phyloP scores from a whole-genome alignment of 2,888 invertebrate genomes.

The Lucinisca nassula region DNA sequence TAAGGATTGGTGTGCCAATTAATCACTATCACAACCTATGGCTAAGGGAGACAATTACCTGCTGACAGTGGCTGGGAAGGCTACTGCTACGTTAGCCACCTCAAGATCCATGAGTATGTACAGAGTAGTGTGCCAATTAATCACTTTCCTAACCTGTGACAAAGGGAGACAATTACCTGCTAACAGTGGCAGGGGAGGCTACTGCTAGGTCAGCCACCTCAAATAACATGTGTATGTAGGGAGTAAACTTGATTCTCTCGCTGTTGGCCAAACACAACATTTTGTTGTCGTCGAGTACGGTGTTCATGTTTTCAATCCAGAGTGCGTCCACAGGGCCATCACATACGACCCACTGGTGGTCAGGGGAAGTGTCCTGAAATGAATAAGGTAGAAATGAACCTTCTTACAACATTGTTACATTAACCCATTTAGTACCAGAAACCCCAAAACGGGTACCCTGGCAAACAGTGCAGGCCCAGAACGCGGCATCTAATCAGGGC shows the following conservation, averaged over 20 bases:
- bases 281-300: slow-evolving; percentile 97
- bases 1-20: too few species aligned
- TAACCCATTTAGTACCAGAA: too few species aligned
- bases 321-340: slow-evolving; percentile 97
- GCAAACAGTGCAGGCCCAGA: too few species aligned
- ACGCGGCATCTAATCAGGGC: too few species aligned
- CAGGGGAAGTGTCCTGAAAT: slow-evolving; percentile 86
- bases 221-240: slow-evolving; percentile 96
- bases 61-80: slow-evolving; percentile 93
- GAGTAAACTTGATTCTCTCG: slow-evolving; percentile 95
- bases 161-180: slow-evolving; percentile 88
- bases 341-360: slow-evolving; percentile 97
- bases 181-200: slow-evolving; percentile 97
- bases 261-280: slow-evolving; percentile 97
- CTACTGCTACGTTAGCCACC: slow-evolving; percentile 94
- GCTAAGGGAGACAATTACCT: slow-evolving; percentile 90
- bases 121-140: too few species aligned
- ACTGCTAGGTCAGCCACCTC: slow-evolving; percentile 93
- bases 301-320: slow-evolving; percentile 98
- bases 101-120: slow-evolving; percentile 92
- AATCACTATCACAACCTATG: too few species aligned
- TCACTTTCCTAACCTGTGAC: too few species aligned
- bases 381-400: too few species aligned
- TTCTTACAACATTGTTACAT: too few species aligned
- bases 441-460: too few species aligned